Conservation (phyloP, 1,140 invertebrate species). For the Brachionus sp. region DNA sequence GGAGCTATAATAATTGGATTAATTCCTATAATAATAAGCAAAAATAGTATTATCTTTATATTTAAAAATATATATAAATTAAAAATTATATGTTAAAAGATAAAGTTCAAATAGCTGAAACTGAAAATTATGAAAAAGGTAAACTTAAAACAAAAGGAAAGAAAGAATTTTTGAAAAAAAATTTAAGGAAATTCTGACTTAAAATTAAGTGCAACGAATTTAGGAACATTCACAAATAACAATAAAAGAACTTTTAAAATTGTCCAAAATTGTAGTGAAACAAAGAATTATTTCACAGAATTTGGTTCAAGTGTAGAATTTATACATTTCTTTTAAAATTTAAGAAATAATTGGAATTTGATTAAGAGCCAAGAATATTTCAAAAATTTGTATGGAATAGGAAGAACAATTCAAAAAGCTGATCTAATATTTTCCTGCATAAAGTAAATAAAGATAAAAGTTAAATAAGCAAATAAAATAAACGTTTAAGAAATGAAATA, state of each 20-base stretch:
- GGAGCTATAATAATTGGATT: not conserved
- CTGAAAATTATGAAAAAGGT: not conserved
- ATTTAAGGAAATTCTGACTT: too few species aligned
- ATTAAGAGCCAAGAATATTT: not conserved
- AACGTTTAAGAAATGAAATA: not conserved
- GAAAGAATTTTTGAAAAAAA: too few species aligned
- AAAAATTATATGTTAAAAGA: not conserved
- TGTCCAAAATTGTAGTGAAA: too few species aligned
- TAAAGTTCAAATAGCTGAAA: not conserved
- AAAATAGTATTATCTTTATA: not conserved
- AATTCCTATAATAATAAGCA: not conserved
- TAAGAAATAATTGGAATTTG: too few species aligned
- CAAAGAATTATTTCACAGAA: too few species aligned
- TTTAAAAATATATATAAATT: not conserved
- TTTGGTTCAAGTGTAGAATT: too few species aligned
- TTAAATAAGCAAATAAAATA: not conserved
- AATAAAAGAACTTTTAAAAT: too few species aligned
- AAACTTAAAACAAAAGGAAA: not conserved
- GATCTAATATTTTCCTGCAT: not conserved
- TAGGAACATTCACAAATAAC: too few species aligned
- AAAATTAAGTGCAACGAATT: too few species aligned
- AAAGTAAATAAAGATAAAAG: not conserved
- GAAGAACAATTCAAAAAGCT: not conserved
- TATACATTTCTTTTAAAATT: too few species aligned
- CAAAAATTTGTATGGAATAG: not conserved